Evolutionary conservation across 1,140 invertebrate species (phyloP).

Genomic region (Cyphomyrmex costatus): DNA sequence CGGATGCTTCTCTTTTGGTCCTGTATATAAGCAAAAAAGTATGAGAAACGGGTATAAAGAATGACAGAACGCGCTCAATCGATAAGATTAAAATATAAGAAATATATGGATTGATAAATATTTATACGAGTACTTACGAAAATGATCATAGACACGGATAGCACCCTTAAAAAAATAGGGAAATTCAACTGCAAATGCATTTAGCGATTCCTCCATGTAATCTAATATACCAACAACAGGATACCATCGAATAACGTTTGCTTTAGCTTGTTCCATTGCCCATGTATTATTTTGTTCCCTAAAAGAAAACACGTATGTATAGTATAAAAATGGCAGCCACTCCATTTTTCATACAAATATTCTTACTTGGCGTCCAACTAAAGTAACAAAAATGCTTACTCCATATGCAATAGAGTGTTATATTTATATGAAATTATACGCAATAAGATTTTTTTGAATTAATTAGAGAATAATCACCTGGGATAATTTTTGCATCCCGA

Average conservation of each 20-base stretch:
- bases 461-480: background rate
- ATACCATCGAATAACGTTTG: constrained; percentile 89
- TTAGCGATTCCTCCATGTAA: constrained; percentile 88
- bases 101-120: background rate
- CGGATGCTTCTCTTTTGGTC: constrained; percentile 63
- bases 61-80: background rate
- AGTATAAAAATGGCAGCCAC: constrained; percentile 10
- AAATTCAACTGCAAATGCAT: constrained; percentile 88
- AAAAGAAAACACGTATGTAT: constrained; percentile 55
- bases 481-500: too few species aligned
- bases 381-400: constrained; percentile 6
- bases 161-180: constrained; percentile 89
- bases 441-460: background rate
- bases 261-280: constrained; percentile 89
- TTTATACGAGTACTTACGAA: constrained; percentile 85
- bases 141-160: constrained; percentile 86
- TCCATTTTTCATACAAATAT: constrained; percentile 3
- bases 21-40: constrained; percentile 62
- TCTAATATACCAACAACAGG: constrained; percentile 90
- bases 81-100: background rate
- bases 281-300: constrained; percentile 89
- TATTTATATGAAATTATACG: background rate
- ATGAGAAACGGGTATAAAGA: background rate
- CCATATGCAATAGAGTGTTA: background rate
- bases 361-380: background rate